A percentile compares a stretch with the other conserved stretches of the same genome.
Conservation (phyloP, 1,140 invertebrate genomes). For the Meteorus sp. region DNA sequence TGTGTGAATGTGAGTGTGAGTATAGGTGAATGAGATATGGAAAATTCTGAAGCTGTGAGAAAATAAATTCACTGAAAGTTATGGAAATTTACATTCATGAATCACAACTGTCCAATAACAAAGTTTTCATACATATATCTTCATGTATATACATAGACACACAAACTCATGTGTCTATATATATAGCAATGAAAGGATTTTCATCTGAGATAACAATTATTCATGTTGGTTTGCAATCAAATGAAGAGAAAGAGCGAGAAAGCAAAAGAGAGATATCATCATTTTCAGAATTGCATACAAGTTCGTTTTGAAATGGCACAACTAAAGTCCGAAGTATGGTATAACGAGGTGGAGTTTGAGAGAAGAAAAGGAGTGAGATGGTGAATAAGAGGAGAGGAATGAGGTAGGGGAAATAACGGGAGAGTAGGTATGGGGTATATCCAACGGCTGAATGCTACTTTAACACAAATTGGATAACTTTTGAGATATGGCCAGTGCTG, state of each 20-base stretch:
- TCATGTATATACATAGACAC: too few relatives aligned
- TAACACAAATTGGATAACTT: slow-evolving; percentile 58
- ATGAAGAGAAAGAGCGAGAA: not conserved
- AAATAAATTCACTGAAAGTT: slow-evolving; percentile 8
- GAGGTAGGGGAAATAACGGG: not conserved
- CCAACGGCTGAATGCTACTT: slow-evolving; percentile 49
- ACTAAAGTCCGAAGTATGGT: not conserved
- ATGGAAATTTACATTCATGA: slow-evolving; percentile 13
- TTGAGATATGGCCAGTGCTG: slow-evolving; percentile 53
- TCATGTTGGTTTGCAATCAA: slow-evolving; percentile 14
- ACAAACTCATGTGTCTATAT: too few relatives aligned
- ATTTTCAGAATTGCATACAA: slow-evolving; percentile 5
- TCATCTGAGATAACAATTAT: slow-evolving; percentile 13
- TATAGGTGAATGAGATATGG: too few relatives aligned
- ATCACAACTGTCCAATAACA: slow-evolving; percentile 11
- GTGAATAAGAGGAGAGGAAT: slow-evolving; percentile 1
- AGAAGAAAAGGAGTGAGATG: too few relatives aligned
- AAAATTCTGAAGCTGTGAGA: not conserved
- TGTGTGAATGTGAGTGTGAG: too few relatives aligned
- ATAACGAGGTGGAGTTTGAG: not conserved
- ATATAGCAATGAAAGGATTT: not conserved
- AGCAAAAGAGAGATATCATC: slow-evolving; percentile 18
- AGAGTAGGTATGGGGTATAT: slow-evolving; percentile 9
- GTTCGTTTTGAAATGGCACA: not conserved
- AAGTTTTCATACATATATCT: too few relatives aligned